phyloP scores from a whole-genome alignment of 2,797 vertebrate genomes.

The Sciaenops ocellatus region DNA sequence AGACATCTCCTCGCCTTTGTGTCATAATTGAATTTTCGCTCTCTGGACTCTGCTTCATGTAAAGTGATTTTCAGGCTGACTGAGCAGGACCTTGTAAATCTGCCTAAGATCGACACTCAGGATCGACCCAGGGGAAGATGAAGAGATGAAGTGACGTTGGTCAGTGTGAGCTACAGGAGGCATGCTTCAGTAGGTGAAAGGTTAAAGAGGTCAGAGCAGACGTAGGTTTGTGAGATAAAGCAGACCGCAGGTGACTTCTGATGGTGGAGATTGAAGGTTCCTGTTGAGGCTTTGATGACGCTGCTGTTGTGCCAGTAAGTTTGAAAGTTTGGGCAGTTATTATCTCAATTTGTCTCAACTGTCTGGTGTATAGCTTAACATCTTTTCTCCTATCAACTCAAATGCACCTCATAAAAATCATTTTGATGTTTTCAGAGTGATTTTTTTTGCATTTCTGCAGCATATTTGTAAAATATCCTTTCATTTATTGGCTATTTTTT shows the following conservation, averaged over 20 bases:
- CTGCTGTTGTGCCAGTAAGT: not conserved
- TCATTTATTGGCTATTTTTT: not conserved
- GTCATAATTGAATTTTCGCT: slow-evolving; percentile 53
- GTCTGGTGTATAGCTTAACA: not conserved
- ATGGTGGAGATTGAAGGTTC: not conserved
- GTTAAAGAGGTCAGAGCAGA: slow-evolving; percentile 32
- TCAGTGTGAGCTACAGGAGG: slow-evolving; percentile 9
- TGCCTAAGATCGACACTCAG: slow-evolving; percentile 35
- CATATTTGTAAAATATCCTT: not conserved
- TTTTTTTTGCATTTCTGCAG: not conserved
- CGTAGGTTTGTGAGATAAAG: slow-evolving; percentile 43
- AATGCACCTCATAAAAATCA: not conserved
- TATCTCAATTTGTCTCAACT: not conserved
- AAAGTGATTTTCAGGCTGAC: slow-evolving; percentile 66
- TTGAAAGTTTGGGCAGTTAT: not conserved
- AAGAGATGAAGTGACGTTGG: slow-evolving; percentile 1
- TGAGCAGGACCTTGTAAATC: slow-evolving; percentile 63
- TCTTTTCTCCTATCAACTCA: not conserved
- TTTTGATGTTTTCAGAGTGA: not conserved
- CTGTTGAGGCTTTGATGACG: not conserved
- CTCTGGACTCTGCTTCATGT: slow-evolving; percentile 11
- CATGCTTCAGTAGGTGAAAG: slow-evolving; percentile 40
- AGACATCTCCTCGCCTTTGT: slow-evolving; percentile 29
- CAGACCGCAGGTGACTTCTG: slow-evolving; percentile 34
- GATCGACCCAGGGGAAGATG: slow-evolving; percentile 52